Evolutionary conservation across 2,797 vertebrate species (phyloP).

Genomic region (Rousettus madagascariensis): DNA sequence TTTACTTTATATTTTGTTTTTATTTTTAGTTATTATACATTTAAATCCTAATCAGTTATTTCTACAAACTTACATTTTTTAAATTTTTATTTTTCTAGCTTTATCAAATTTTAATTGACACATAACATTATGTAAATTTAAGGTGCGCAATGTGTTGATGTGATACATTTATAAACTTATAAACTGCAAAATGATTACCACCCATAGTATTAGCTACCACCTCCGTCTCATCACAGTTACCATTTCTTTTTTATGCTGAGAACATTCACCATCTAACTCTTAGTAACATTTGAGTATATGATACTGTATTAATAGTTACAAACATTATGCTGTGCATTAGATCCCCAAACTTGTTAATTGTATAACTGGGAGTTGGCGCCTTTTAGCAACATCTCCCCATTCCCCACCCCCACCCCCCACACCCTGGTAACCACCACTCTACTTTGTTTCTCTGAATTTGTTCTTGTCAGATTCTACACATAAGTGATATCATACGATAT

Average conservation of each 20-base stretch:
- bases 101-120: neutral
- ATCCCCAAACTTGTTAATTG: neutral
- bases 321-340: neutral
- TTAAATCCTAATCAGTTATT: constrained; percentile 2
- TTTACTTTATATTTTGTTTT: neutral
- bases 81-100: neutral
- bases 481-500: neutral
- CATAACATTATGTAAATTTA: neutral
- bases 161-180: neutral
- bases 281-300: neutral
- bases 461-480: neutral
- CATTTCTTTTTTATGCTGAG: neutral
- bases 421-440: neutral
- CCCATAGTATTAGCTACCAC: neutral
- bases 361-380: neutral
- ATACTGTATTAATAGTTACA: neutral
- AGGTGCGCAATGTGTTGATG: neutral
- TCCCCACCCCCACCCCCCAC: too few relatives aligned
- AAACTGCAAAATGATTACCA: neutral
- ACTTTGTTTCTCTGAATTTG: neutral
- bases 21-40: constrained; percentile 19
- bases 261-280: neutral
- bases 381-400: neutral
- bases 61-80: neutral
- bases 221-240: neutral